These are phyloP conservation scores for Brachirus orientalis DNA, from an alignment of 2,113 vertebrate genomes.

Conservation along the genomic window DNA sequence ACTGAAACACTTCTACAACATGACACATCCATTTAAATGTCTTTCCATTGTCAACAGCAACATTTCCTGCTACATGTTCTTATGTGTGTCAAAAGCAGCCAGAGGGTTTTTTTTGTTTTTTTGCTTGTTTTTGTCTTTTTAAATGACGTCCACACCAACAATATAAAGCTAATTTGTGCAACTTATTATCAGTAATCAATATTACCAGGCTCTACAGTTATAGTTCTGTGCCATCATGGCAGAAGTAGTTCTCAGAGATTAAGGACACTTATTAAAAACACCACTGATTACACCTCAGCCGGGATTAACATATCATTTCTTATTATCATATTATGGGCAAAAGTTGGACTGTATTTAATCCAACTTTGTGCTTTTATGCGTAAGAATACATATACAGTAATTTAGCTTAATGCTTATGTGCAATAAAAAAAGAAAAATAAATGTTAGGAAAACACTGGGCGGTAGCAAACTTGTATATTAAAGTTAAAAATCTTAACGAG, in stretches of 20 bases:
- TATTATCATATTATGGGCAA: conserved; percentile 38
- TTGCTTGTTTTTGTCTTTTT: not conserved
- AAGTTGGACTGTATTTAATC: no score
- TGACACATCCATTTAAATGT: conserved; percentile 39
- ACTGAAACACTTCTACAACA: no score
- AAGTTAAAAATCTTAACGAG: not conserved
- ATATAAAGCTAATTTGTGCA: conserved; percentile 64
- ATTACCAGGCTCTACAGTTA: conserved; percentile 29
- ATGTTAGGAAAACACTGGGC: not conserved
- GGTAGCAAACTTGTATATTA: not conserved
- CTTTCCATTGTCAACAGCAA: conserved; percentile 44
- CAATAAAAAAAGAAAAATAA: conserved; percentile 50
- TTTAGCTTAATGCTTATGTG: conserved; percentile 56
- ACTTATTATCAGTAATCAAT: conserved; percentile 22
- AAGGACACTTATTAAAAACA: conserved; percentile 81
- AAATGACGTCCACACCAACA: conserved; percentile 1
- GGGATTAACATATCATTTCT: conserved; percentile 44
- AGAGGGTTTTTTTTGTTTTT: no score
- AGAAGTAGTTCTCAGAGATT: conserved; percentile 50
- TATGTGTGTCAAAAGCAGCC: not conserved
- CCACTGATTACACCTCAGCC: conserved; percentile 58
- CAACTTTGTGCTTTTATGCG: no score
- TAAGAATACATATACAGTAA: conserved; percentile 34
- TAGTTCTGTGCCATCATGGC: conserved; percentile 25
- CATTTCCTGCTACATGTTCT: conserved; percentile 45